phyloP scores from a whole-genome alignment of 1,140 invertebrate species.

The Octopus sinensis region DNA sequence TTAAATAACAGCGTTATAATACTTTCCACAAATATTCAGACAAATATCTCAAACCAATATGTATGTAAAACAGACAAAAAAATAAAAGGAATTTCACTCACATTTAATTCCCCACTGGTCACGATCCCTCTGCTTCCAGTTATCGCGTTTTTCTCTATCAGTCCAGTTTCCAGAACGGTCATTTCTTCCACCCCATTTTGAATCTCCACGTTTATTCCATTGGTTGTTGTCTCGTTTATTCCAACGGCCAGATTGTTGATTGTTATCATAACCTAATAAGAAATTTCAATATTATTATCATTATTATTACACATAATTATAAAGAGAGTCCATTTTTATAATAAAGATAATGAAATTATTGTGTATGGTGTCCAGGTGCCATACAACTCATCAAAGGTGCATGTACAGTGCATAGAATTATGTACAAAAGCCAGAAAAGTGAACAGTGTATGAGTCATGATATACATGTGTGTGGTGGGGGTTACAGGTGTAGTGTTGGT shows the following conservation, averaged over 20 bases:
- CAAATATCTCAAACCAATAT: background rate
- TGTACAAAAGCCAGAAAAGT: background rate
- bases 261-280: background rate
- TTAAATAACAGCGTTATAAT: background rate
- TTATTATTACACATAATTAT: background rate
- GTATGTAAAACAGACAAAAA: background rate
- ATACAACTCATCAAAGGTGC: background rate
- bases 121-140: background rate
- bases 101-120: slow-evolving; percentile 2
- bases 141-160: background rate
- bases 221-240: background rate
- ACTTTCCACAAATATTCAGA: background rate
- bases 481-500: no score
- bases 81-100: background rate
- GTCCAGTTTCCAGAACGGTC: background rate
- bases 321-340: background rate
- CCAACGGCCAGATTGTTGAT: background rate
- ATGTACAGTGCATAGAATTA: background rate
- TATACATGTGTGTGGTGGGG: no score
- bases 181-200: background rate
- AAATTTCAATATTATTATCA: background rate
- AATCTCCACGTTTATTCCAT: background rate
- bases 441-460: background rate
- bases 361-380: background rate
- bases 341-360: background rate